A percentile compares a stretch with the other conserved stretches of the same genome.
Conservation (phyloP, 2,888 invertebrate species). For the Drosophila mayaguana region DNA sequence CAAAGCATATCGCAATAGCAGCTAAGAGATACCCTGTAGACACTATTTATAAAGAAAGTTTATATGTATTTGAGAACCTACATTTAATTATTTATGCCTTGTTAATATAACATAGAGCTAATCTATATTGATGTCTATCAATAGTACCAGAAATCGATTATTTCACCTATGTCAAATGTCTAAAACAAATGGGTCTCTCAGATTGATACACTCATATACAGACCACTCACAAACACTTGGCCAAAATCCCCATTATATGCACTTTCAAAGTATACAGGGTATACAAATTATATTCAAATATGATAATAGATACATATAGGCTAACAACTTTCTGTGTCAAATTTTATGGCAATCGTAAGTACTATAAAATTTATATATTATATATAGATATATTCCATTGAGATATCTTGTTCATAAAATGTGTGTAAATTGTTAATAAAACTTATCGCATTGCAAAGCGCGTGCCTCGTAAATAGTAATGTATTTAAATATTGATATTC, state of each 20-base stretch:
- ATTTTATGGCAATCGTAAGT: neutral
- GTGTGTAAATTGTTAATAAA: constrained; percentile 13
- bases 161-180: too few relatives aligned
- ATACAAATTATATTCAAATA: neutral
- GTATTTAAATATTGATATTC: constrained; percentile 27
- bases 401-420: neutral
- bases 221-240: too few relatives aligned
- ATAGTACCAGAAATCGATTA: too few relatives aligned
- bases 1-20: neutral
- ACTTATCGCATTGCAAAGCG: constrained; percentile 10
- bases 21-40: neutral
- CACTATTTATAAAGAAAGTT: neutral
- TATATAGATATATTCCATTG: neutral
- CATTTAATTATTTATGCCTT: too few relatives aligned
- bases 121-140: too few relatives aligned
- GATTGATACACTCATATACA: too few relatives aligned
- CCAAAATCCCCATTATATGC: neutral
- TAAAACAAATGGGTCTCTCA: too few relatives aligned
- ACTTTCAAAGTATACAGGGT: neutral
- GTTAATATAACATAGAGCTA: too few relatives aligned
- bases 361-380: neutral
- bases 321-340: neutral
- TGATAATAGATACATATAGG: neutral
- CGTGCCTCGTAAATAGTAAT: constrained; percentile 2
- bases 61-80: too few relatives aligned